A percentile compares a stretch with the other conserved stretches of the same genome.
These are phyloP conservation scores for Stigmatopora argus DNA, from an alignment of 2,113 vertebrate species.

Conservation along the genomic window DNA sequence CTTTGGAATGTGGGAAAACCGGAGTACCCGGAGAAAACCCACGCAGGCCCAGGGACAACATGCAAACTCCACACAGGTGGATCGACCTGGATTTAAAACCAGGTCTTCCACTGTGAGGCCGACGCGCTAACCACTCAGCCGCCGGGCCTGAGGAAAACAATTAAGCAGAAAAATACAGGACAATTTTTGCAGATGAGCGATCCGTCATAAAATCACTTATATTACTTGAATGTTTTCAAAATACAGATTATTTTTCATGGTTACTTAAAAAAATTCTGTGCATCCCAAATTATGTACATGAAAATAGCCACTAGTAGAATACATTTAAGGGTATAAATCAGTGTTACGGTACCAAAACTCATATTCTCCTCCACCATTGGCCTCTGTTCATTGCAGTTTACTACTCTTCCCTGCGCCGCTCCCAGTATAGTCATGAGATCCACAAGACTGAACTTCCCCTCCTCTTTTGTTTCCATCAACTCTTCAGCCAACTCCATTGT, in stretches of 20 bases:
- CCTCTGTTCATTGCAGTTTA: constrained; percentile 67
- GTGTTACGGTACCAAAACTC: constrained; percentile 73
- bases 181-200: background rate
- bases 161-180: background rate
- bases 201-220: background rate
- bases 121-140: too few species aligned
- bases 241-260: constrained; percentile 6
- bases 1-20: too few species aligned
- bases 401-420: constrained; percentile 68
- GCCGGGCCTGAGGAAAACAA: constrained; percentile 10
- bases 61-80: too few species aligned
- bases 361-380: constrained; percentile 73
- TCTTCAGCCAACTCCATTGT: constrained; percentile 68
- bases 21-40: too few species aligned
- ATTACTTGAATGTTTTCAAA: constrained; percentile 12
- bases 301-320: constrained; percentile 66
- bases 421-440: constrained; percentile 95
- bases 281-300: constrained; percentile 71
- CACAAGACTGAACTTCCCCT: constrained; percentile 78
- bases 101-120: too few species aligned
- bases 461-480: constrained; percentile 67
- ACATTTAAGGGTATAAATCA: constrained; percentile 71
- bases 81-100: too few species aligned
- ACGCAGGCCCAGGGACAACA: too few species aligned
- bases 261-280: constrained; percentile 71